Evolutionary conservation across 1,140 invertebrate species (phyloP), one percentile per base, ranked within the genome.

Genomic region (Brachionus plicatilis): DNA sequence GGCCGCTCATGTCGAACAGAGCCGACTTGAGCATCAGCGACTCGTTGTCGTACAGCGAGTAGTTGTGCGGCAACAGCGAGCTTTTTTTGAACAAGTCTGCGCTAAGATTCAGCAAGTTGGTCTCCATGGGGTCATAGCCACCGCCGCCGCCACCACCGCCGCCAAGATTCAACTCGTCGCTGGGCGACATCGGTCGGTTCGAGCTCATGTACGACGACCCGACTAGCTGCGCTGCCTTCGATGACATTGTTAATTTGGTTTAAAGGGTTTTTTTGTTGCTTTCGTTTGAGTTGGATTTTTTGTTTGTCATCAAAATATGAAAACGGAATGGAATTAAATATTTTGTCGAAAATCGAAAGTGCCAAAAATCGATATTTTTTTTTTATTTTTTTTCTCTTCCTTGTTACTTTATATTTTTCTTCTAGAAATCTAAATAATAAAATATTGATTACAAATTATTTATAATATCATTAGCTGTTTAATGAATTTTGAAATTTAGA

Each of bases 331-430:
- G 33, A 72, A 72, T 72, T 72, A 72, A 72, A 72, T 41, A 41
- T 37, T 37, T 37, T 43, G 45, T 72, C 20, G 29, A 20, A 20
- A 43, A 43, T 41, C 17, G 37, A 72, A 20, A 72, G 41, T 43
- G 53, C 53, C 53, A 72, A 72, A 72, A 72, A 72, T 72, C 68
- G 68, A 72, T 72, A 41, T 72, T 72, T 72, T 41, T 72, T 68
- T 29, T 37, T 6, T 72, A 41, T 72, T 72, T 72, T 41, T 72
- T 68, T 29, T 37, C 33, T 37, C 24, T 37, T 37, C 33, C 29
- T 37, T 6, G 37, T 68, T 12, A 33, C 33, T 68, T 68, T 37
- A n/a, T 68, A 8, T 41, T 72, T 45, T 5, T 17, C 33, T 41
- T 41, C 20, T 33, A n/a, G 37, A 29, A 29, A 68, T 24, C 41